Base-by-base conservation (phyloP, 1,140 invertebrate genomes). In the Lordiphosa clarofinis region DNA sequence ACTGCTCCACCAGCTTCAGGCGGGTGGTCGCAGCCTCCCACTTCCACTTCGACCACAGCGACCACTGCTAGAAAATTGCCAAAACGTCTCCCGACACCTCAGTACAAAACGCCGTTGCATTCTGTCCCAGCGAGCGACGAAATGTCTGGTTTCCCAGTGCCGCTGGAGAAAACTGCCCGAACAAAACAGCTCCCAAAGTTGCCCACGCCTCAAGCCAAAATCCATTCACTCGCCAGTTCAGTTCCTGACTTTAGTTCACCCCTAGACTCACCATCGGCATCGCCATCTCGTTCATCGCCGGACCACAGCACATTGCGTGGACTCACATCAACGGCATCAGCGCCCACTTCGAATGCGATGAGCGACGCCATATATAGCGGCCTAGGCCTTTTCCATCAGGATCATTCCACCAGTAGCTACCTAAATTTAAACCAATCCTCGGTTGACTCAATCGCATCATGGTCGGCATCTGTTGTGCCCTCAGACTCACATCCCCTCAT, bases 21-120 rank as follows among this genome's bases (percentile, higher is more conserved):
- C 5, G 50, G n/a, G 11, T 67, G 50, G 35, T 43, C 53, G n/a
- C 35, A 36, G 40, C 8, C 57, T 36, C 12, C 42, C 38, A 10
- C 42, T 37, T 15, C 15, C 21, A 24, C 57, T 31, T 35, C 48
- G 8, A 31, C 37, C 7, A 33, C 31, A 39, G 21, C 33, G 28
- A 54, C 73, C 9, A 72, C 69, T 56, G 56, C 66, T 72, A 86
- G 86, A 74, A 87, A 87, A 87, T 87, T 87, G 73, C 86, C 86
- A 71, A 87, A 87, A 60, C 65, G 60, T 78, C 49, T 86, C 37
- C 79, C 75, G 21, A 65, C 73, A 35, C 73, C 75, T 11, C 61
- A 70, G 38, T 63, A 47, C 12, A 78, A 64, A 49, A 37, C 66
- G 53, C 13, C 49, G 44, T 10, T 44, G 13, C 48, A 43, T 55